Evolutionary conservation across 2,888 invertebrate species (phyloP), one percentile per base, ranked within the genome.

Genomic region (Tetragnatha montana): DNA sequence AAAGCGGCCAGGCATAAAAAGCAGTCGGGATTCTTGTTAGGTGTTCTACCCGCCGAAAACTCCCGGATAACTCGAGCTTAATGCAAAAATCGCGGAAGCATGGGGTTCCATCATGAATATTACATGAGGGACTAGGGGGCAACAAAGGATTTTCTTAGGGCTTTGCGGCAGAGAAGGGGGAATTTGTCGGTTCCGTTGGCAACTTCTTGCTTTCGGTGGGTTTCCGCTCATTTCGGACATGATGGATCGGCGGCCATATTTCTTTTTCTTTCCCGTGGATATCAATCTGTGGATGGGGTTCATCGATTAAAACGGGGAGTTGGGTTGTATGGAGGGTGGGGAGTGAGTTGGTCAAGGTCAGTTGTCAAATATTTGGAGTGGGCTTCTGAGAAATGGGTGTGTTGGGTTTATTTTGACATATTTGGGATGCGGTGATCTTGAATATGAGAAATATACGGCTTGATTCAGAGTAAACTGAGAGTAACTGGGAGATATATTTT

Each of bases 41-140:
- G 60, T n/a, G 35, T 49, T 14, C 8, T 49, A 17, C 35, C 47
- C 19, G 12, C n/a, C 3, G 49, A 76, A 76, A 49, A 19, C 12
- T 79, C 60, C 19, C 60, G 49, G 60, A 79, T 19, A 79, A 79
- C 51, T 79, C 51, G 51, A 51, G 21, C 19, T 86, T 79, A 74
- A 86, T 80, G 86, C 60, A 80, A 80, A 79, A 86, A 79, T 21
- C 60, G 79, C 10, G 70, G 51, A 79, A 68, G 80, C 35, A 80
- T 68, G 70, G 21, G 74, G 68, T 60, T 73, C 51, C 60, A n/a
- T 74, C 86, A 86, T 86, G 86, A 86, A 86, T 86, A 86, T 86
- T 86, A 21, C 80, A 86, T 86, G 86, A 86, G 86, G 80, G 14
- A 80, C 73, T 73, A 78, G 60, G 71, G 51, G 60, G 60, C 17